Conservation (phyloP, 2,888 invertebrate species). For the Drosophila anceps region DNA sequence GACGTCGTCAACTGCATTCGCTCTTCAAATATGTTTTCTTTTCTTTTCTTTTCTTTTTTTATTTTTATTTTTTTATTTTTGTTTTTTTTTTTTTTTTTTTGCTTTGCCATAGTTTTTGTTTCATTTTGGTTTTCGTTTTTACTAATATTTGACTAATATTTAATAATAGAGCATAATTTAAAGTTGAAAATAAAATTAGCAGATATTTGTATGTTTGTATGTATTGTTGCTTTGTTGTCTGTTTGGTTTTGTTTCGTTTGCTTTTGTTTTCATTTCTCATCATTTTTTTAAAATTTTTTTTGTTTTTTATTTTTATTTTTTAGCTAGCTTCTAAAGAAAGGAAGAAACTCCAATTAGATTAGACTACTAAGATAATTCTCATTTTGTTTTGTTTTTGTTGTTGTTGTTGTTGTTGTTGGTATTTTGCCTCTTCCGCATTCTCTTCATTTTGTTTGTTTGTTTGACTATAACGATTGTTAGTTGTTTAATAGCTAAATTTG, state of each 20-base stretch:
- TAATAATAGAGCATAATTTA: slow-evolving; percentile 75
- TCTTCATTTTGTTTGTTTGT: slow-evolving; percentile 44
- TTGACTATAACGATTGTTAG: slow-evolving; percentile 72
- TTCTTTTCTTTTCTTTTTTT: slow-evolving; percentile 17
- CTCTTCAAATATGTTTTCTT: slow-evolving; percentile 9
- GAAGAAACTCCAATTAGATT: slow-evolving; percentile 80
- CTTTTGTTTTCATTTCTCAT: slow-evolving; percentile 46
- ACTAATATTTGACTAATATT: slow-evolving; percentile 77
- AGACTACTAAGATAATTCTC: slow-evolving; percentile 75
- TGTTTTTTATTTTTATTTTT: slow-evolving; percentile 44
- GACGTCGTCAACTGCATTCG: slow-evolving; percentile 35
- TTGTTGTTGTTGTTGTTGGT: slow-evolving; percentile 32
- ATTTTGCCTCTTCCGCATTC: slow-evolving; percentile 10
- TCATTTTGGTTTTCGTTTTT: slow-evolving; percentile 29
- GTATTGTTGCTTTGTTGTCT: slow-evolving; percentile 48
- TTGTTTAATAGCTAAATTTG: slow-evolving; percentile 78
- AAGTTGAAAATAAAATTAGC: slow-evolving; percentile 76
- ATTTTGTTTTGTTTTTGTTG: slow-evolving; percentile 38
- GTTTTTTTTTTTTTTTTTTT: slow-evolving; percentile 27
- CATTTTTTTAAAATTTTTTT: slow-evolving; percentile 34
- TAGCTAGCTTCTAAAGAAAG: slow-evolving; percentile 78
- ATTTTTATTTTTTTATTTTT: slow-evolving; percentile 5
- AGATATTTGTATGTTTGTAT: slow-evolving; percentile 72
- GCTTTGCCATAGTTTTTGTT: slow-evolving; percentile 43
- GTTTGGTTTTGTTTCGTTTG: slow-evolving; percentile 52